Conservation (phyloP, 2,113 vertebrate species). For the Nibea coibor region DNA sequence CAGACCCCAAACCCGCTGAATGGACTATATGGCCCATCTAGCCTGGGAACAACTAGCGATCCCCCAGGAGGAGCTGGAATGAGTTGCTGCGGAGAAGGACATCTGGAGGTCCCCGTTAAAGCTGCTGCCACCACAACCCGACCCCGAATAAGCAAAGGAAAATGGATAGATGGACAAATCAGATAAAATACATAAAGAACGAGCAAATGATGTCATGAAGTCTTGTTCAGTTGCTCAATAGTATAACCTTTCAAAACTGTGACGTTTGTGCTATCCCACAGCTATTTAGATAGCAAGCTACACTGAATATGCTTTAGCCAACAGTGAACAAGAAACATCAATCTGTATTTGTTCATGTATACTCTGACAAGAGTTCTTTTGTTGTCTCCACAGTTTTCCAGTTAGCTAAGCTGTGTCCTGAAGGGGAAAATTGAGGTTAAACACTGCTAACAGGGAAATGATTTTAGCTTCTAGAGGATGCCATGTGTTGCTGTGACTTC, state of each 20-base stretch:
- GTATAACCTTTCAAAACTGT: neutral
- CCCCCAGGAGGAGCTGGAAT: no score
- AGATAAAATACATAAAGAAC: neutral
- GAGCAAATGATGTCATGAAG: neutral
- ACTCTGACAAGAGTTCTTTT: neutral
- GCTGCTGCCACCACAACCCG: no score
- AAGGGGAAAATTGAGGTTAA: neutral
- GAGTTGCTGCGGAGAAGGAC: no score
- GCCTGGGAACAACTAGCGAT: no score
- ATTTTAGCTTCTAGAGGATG: neutral
- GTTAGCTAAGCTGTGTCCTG: neutral
- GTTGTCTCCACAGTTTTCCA: neutral
- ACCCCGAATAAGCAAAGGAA: no score
- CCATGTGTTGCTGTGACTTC: neutral
- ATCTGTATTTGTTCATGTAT: neutral
- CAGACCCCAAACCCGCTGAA: no score
- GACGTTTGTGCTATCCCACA: neutral
- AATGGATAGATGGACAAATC: no score
- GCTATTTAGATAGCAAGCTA: neutral
- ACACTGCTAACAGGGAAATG: neutral
- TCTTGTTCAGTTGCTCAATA: neutral
- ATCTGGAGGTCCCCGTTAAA: no score
- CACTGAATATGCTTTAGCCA: neutral
- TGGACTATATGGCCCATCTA: no score
- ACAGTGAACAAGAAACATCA: neutral